A percentile compares a stretch with the other conserved stretches of the same genome.
phyloP scores from a whole-genome alignment of 1,140 invertebrate genomes.

The Mya arenaria region DNA sequence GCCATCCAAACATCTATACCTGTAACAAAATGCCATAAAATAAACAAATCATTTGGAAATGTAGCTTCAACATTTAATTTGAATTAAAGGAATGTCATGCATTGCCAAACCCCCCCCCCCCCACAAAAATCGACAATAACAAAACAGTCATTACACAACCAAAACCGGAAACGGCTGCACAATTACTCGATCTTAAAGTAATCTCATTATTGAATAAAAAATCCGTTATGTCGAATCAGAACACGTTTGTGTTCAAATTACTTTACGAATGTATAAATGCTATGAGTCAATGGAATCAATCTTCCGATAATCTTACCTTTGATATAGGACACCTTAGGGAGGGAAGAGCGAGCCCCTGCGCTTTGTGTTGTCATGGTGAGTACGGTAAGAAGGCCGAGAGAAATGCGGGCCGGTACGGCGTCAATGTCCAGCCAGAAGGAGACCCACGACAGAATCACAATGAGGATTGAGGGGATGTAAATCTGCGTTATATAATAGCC shows the following conservation, averaged over 20 bases:
- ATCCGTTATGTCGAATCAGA: background rate
- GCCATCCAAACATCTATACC: conserved; percentile 76
- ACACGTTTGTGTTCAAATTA: too few relatives aligned
- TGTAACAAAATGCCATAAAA: conserved; percentile 2
- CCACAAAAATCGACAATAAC: too few relatives aligned
- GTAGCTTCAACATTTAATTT: background rate
- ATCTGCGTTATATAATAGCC: conserved; percentile 73
- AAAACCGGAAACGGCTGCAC: background rate
- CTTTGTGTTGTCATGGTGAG: conserved; percentile 80
- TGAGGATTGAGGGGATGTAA: conserved; percentile 71
- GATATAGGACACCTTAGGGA: conserved; percentile 82
- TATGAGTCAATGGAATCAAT: too few relatives aligned
- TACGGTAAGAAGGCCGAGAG: conserved; percentile 79
- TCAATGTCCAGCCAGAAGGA: conserved; percentile 92
- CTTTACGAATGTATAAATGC: too few relatives aligned
- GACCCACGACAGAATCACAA: conserved; percentile 95
- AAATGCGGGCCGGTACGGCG: conserved; percentile 84
- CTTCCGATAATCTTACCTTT: conserved; percentile 82
- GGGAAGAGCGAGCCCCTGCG: conserved; percentile 65
- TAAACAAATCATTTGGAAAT: background rate
- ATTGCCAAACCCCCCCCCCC: too few relatives aligned
- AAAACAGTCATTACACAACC: too few relatives aligned
- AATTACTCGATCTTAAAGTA: background rate
- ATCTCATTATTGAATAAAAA: background rate
- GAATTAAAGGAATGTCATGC: background rate